Evolutionary conservation across 2,888 invertebrate species (phyloP), one percentile per base, ranked within the genome.

Genomic region (Chymomyza procnemis): DNA sequence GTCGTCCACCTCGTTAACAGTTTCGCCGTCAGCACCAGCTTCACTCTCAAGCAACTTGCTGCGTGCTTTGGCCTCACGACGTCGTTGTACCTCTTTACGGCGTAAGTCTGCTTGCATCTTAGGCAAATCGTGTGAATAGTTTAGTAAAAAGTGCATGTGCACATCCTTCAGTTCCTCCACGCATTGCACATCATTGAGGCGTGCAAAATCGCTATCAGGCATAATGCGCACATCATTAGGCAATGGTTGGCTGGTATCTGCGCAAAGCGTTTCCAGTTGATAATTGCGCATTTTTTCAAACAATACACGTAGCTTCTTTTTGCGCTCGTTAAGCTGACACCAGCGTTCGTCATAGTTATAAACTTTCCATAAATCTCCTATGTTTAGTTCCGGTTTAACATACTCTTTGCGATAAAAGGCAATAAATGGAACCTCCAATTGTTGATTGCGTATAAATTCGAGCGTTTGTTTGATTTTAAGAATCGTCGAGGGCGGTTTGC

Each of bases 361-460:
- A n/a, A 99, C 96, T 89, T 96, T 97, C 99, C 99, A 99, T 34
- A 99, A 92, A 89, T 99, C 99, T 84, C 97, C 97, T 62, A 98
- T 97, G 78, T 95, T 96, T 21, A 99, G 92, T 87, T 99, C 98
- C 0, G 98, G 97, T 85, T 97, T 95, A 0, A 99, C 97, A 84
- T 98, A 98, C 90, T 99, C 99, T 90, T 99, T 99, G 26, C 99
- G 94, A 90, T 99, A 99, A 91, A 98, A 99, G 0, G 98, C 97
- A 82, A 99, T 99, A 90, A 99, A 99, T 0, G 99, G 99, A 52
- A 99, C 98, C 92, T 99, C 99, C 76, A 98, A 92, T 58, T 96
- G 95, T 88, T 98, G 97, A 90, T 98, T 98, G 50, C 99, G 92
- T 94, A 99, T 98, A 88, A 98, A 98, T 87, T 98, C 97, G 21